A percentile compares a stretch with the other conserved stretches of the same genome.
phyloP scores from a whole-genome alignment of 2,797 vertebrate species.

The Dryobates pubescens region DNA sequence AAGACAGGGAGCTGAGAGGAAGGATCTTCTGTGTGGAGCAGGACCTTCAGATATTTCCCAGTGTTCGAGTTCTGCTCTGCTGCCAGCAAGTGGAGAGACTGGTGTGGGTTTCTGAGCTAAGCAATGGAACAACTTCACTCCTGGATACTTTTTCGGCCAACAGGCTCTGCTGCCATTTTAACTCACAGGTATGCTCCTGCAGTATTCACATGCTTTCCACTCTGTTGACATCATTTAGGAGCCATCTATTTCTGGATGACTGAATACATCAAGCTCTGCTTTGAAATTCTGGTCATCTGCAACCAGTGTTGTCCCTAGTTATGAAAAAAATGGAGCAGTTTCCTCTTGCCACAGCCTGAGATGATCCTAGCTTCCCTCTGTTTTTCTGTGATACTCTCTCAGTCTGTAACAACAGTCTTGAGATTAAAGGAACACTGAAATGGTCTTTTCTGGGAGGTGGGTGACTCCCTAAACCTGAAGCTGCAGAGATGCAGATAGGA shows the following conservation, averaged over 20 bases:
- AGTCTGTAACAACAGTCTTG: background rate
- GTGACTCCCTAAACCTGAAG: background rate
- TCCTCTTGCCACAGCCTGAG: background rate
- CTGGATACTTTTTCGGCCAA: background rate
- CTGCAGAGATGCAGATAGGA: background rate
- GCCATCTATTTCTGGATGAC: background rate
- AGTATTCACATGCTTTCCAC: background rate
- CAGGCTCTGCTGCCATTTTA: background rate
- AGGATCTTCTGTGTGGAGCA: background rate
- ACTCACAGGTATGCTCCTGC: background rate
- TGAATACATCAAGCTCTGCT: background rate
- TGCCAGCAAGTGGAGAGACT: background rate
- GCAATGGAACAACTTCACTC: fast-evolving
- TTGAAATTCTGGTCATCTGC: background rate
- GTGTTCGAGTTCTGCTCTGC: background rate
- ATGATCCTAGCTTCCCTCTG: background rate
- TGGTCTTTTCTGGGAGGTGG: background rate
- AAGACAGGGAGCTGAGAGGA: background rate
- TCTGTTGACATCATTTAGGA: background rate
- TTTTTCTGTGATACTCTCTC: background rate
- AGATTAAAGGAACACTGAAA: background rate
- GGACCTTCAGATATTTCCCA: background rate
- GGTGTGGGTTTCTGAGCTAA: background rate
- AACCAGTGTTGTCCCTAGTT: background rate
- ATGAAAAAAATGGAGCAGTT: background rate